phyloP scores from a whole-genome alignment of 2,113 vertebrate species.

The Thymallus thymallus region DNA sequence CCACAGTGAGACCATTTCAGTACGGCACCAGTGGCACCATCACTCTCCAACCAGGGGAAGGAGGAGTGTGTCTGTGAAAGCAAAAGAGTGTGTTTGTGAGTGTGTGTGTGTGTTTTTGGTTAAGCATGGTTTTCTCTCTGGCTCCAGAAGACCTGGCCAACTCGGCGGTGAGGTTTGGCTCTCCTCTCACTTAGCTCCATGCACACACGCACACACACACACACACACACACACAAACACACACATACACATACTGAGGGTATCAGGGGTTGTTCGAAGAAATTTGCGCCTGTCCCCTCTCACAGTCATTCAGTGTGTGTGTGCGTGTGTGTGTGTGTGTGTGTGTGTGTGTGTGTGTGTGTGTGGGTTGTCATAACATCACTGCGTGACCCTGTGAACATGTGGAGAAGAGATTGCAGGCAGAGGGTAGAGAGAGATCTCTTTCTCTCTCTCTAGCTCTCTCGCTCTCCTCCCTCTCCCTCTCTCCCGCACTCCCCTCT shows the following conservation, averaged over 20 bases:
- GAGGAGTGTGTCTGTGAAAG: neutral
- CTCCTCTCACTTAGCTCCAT: conserved; percentile 38
- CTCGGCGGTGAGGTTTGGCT: conserved; percentile 73
- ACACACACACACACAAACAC: conserved; percentile 27
- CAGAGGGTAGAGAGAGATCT: too few relatives aligned
- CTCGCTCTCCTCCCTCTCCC: neutral
- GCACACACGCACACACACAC: conserved; percentile 10
- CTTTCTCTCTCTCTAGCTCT: too few relatives aligned
- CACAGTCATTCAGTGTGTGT: neutral
- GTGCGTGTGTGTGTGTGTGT: neutral
- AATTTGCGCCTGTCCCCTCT: neutral
- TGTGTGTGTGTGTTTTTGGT: conserved; percentile 30
- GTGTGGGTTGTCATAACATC: too few relatives aligned
- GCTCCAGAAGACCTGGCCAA: conserved; percentile 76
- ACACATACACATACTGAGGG: neutral
- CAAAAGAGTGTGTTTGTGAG: conserved; percentile 26
- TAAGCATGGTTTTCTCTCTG: conserved; percentile 63
- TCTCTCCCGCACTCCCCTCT: too few relatives aligned
- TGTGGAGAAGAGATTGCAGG: too few relatives aligned
- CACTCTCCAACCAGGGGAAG: conserved; percentile 1
- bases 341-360: too few relatives aligned
- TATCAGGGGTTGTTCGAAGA: neutral
- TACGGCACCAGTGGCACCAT: neutral
- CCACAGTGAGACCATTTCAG: conserved; percentile 52
- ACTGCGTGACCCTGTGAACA: too few relatives aligned